A percentile compares a stretch with the other conserved stretches of the same genome.
These are phyloP conservation scores for Calameuta pallipes DNA, from an alignment of 2,888 invertebrate genomes.

Conservation along the genomic window DNA sequence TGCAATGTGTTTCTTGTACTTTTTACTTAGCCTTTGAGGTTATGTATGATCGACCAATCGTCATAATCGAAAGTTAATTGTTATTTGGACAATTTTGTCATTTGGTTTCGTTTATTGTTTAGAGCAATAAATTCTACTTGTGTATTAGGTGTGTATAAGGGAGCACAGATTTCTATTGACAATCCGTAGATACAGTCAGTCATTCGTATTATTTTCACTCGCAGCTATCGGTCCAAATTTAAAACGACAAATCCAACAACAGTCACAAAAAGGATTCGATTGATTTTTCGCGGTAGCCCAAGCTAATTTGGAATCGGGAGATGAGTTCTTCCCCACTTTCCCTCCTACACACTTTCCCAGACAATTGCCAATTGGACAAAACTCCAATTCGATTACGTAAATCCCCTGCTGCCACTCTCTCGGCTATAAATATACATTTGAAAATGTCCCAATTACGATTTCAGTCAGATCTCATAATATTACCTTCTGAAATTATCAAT, in stretches of 20 bases:
- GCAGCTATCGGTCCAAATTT: slow-evolving; percentile 35
- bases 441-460: background rate
- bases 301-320: slow-evolving; percentile 37
- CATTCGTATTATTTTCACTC: slow-evolving; percentile 27
- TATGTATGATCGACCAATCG: too few species aligned
- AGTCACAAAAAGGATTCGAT: slow-evolving; percentile 47
- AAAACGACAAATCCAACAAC: slow-evolving; percentile 29
- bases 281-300: slow-evolving; percentile 62
- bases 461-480: background rate
- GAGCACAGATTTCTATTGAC: too few species aligned
- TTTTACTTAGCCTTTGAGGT: too few species aligned
- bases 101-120: too few species aligned
- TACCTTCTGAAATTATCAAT: too few species aligned
- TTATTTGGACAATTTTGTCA: too few species aligned
- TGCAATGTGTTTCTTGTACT: too few species aligned
- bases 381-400: slow-evolving; percentile 48
- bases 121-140: too few species aligned
- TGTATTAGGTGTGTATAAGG: too few species aligned
- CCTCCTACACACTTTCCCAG: slow-evolving; percentile 15
- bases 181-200: too few species aligned
- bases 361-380: slow-evolving; percentile 52
- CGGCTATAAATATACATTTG: background rate
- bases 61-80: too few species aligned
- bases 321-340: background rate
- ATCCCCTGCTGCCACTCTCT: too few species aligned